Base-by-base conservation (phyloP, 2,888 invertebrate genomes). In the Dicycla oo region DNA sequence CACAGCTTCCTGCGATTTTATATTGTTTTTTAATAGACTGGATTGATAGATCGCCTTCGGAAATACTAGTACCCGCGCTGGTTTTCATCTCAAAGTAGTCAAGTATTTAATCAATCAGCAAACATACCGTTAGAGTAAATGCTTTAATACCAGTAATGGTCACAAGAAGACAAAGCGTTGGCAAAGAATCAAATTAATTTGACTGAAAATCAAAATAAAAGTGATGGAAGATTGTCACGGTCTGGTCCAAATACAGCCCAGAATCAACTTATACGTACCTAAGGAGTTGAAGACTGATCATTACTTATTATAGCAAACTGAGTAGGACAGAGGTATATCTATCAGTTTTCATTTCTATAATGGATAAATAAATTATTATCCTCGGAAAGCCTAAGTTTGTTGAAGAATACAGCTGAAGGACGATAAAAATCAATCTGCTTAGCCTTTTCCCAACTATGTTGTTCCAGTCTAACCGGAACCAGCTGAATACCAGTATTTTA, bases 201-300 rank as follows among this genome's bases (percentile, higher is more conserved):
- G 7, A 60, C 66, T 61, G 66, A 34, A 66, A 66, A n/a, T n/a
- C 7, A 40, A 23, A 60, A 64, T 13, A 38, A 51, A 64, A 64
- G 2, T 49, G 10, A 49, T n/a, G 13, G 15, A 30, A 20, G 5
- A 8, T 18, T 58, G 26, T 1, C 26, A n/a, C 11, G 30, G 30
- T 30, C n/a, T 30, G 30, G 54, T 40, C 18, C 10, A 51, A 51
- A 20, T 11, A 51, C 23, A 47, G 47, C 23, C 13, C 26, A 54
- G 53, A 49, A 63, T 2, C 13, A 11, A 34, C 15, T 47, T 62
- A 15, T 8, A 2, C 20, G 4, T 30, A 30, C 10, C 3, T 30
- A 30, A 30, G 30, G 30, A 30, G 30, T 3, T 4, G 4, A 30
- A 13, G 3, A 49, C 18, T 49, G 49, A 57, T 38, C 49, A n/a